These are phyloP conservation scores for Murina feae DNA, from an alignment of 2,113 vertebrate genomes.

Conservation along the genomic window DNA sequence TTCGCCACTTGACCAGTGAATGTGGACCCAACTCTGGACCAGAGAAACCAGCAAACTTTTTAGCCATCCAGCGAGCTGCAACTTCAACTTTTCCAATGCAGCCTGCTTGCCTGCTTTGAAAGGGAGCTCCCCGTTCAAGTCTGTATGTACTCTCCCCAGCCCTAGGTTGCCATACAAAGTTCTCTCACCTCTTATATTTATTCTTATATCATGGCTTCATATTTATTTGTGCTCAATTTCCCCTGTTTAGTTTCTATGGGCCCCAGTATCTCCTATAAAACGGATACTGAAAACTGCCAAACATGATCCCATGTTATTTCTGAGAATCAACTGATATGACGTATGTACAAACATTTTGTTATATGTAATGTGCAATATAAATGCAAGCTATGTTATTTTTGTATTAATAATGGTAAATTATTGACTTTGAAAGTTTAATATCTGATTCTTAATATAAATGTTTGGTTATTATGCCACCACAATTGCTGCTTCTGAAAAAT, in stretches of 20 bases:
- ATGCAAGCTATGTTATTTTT: constrained; percentile 23
- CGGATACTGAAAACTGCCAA: neutral
- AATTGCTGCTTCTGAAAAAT: constrained; percentile 46
- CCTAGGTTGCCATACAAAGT: neutral
- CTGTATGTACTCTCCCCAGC: neutral
- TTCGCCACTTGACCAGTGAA: neutral
- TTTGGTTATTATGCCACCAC: constrained; percentile 20
- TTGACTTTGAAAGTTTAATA: neutral
- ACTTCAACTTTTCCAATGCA: neutral
- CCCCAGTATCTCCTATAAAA: neutral
- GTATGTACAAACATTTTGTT: neutral
- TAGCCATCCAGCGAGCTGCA: neutral
- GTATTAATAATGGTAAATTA: constrained; percentile 10
- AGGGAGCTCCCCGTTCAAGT: neutral
- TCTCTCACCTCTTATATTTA: neutral
- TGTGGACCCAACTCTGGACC: neutral
- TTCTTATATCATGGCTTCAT: neutral
- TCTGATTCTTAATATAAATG: constrained; percentile 34
- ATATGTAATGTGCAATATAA: neutral
- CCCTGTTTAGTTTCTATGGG: neutral
- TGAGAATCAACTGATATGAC: neutral
- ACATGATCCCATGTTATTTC: neutral
- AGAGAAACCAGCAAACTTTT: neutral
- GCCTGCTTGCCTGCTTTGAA: neutral
- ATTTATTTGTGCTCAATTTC: neutral